Conservation (phyloP, 2,113 vertebrate genomes). For the Caranx melampygus region DNA sequence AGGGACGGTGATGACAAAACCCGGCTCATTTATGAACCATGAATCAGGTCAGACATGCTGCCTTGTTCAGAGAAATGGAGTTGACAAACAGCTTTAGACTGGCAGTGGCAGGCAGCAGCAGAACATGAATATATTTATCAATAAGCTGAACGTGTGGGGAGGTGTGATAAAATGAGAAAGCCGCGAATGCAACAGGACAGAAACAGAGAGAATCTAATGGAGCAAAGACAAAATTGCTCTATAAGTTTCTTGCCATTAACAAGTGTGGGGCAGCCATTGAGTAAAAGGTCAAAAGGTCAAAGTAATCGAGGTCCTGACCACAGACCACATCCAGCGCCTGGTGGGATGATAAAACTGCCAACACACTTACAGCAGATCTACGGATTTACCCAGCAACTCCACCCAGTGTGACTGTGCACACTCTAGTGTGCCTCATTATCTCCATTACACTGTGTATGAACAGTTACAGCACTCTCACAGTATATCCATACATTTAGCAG, state of each 20-base stretch:
- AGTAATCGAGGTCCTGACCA: conserved; percentile 3
- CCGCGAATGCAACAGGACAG: conserved; percentile 18
- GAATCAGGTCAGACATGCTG: conserved; percentile 28
- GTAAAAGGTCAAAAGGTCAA: conserved; percentile 6
- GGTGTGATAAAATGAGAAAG: conserved; percentile 44
- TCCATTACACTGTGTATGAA: too few relatives aligned
- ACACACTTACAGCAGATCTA: not conserved
- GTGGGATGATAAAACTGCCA: conserved; percentile 5
- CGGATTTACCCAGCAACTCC: not conserved
- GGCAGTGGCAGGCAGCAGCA: conserved; percentile 36
- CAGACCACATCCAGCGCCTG: not conserved
- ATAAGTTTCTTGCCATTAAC: not conserved
- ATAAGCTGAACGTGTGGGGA: conserved; percentile 15
- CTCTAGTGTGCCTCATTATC: not conserved
- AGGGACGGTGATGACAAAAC: conserved; percentile 4
- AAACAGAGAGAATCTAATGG: not conserved
- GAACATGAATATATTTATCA: conserved; percentile 59
- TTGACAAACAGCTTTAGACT: conserved; percentile 30
- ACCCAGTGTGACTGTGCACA: not conserved
- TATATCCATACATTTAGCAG: not conserved
- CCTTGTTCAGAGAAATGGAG: conserved; percentile 39
- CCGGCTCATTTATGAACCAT: conserved; percentile 22
- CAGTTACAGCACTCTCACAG: not conserved
- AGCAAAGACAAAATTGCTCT: not conserved
- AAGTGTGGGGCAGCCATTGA: not conserved